A percentile compares a stretch with the other conserved stretches of the same genome.
Evolutionary conservation across 1,140 invertebrate genomes (phyloP).

Genomic region (Cylas formicarius): DNA sequence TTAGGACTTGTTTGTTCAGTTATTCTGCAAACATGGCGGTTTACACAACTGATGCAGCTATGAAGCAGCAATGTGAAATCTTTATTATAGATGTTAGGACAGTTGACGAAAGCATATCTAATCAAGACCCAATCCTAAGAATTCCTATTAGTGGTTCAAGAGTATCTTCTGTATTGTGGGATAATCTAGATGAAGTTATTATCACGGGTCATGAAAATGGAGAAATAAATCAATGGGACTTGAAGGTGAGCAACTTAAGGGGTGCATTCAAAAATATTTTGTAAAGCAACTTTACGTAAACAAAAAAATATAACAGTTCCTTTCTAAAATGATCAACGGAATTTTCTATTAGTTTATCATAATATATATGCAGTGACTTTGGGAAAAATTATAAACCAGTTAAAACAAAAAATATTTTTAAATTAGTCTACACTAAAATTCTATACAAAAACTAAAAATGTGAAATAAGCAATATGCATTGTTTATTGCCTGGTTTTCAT

Average conservation of each 20-base stretch:
- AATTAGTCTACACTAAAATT: no score
- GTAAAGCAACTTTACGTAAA: no score
- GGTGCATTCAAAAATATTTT: no score
- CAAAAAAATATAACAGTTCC: no score
- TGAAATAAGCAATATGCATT: no score
- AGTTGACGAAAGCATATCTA: slow-evolving; percentile 52
- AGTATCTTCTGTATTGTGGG: slow-evolving; percentile 90
- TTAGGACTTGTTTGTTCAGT: slow-evolving; percentile 86
- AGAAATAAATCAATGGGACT: slow-evolving; percentile 84
- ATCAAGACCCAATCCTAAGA: slow-evolving; percentile 54
- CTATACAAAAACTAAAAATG: no score
- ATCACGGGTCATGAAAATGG: slow-evolving; percentile 94
- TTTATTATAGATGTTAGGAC: slow-evolving; percentile 74
- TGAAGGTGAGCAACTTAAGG: slow-evolving; percentile 69
- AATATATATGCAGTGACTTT: no score
- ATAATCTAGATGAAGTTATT: slow-evolving; percentile 81
- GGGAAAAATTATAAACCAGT: no score
- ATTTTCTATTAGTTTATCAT: no score
- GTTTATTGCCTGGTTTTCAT: no score
- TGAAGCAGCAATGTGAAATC: slow-evolving; percentile 85
- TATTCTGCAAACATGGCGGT: slow-evolving; percentile 88
- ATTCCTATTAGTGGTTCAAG: slow-evolving; percentile 64
- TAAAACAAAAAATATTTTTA: no score
- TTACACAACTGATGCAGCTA: slow-evolving; percentile 87
- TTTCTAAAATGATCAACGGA: no score